Percentiles rank a stretch among this genome's conserved stretches.
These are phyloP conservation scores for Halcyon senegalensis DNA, from an alignment of 2,113 vertebrate genomes.

Conservation along the genomic window DNA sequence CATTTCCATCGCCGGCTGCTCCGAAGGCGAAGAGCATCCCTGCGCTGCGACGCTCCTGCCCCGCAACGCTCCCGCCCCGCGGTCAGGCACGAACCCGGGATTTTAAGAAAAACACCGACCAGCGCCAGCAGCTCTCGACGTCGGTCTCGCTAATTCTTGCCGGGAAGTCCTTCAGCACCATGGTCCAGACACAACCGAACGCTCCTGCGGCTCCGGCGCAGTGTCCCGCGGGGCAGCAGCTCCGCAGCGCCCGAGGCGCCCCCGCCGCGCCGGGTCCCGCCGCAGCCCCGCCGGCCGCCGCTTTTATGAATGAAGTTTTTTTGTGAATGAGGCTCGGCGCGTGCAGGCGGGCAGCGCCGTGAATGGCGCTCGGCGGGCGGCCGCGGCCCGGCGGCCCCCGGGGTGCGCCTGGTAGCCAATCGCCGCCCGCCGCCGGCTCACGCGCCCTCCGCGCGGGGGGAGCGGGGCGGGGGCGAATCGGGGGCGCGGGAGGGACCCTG, in stretches of 20 bases:
- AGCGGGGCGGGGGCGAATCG: background rate
- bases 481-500: background rate
- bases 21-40: background rate
- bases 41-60: background rate
- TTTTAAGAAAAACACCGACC: background rate
- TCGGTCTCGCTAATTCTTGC: background rate
- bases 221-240: background rate
- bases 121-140: background rate
- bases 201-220: background rate
- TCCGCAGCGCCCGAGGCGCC: background rate
- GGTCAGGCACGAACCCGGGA: background rate
- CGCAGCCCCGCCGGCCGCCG: background rate
- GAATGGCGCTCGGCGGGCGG: slow-evolving; percentile 86
- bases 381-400: slow-evolving; percentile 84
- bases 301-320: slow-evolving; percentile 92
- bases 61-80: background rate
- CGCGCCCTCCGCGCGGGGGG: slow-evolving; percentile 75
- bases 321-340: slow-evolving; percentile 82
- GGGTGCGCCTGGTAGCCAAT: slow-evolving; percentile 81
- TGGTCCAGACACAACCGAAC: background rate
- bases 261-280: background rate
- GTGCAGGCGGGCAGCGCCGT: slow-evolving; percentile 83
- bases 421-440: slow-evolving; percentile 83
- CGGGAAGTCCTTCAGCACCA: slow-evolving; percentile 15
- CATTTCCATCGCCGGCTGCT: background rate